Percentiles rank a stretch among this genome's conserved stretches.
These are phyloP conservation scores for Odontocolon sp. DNA, from an alignment of 2,888 invertebrate genomes.

Conservation along the genomic window DNA sequence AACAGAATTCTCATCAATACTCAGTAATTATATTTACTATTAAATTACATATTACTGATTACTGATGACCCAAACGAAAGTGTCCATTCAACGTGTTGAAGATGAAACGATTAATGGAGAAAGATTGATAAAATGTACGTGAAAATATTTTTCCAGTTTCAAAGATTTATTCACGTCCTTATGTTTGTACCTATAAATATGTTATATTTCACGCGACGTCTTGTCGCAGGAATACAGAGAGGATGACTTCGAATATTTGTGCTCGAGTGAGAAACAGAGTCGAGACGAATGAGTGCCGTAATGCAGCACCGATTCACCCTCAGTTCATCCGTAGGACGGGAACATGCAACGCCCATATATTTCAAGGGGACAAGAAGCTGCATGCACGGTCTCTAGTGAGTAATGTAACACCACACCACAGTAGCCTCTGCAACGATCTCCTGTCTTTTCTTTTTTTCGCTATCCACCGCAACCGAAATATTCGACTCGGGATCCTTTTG, in stretches of 20 bases:
- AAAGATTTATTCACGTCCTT: background rate
- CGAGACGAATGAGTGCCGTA: slow-evolving; percentile 5
- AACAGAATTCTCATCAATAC: too few relatives aligned
- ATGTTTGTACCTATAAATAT: slow-evolving; percentile 8
- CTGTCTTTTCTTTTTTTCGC: slow-evolving; percentile 42
- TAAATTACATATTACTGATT: background rate
- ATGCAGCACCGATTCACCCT: slow-evolving; percentile 49
- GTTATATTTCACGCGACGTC: background rate
- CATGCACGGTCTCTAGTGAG: slow-evolving; percentile 56
- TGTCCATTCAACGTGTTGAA: background rate
- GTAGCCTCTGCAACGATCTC: slow-evolving; percentile 22
- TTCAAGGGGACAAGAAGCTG: slow-evolving; percentile 51
- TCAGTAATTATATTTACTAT: too few relatives aligned
- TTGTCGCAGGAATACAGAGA: background rate
- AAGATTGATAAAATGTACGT: background rate
- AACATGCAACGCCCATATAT: slow-evolving; percentile 65
- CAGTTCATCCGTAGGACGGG: slow-evolving; percentile 62
- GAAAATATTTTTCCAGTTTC: background rate
- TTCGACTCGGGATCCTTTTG: slow-evolving; percentile 28
- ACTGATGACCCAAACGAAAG: too few relatives aligned
- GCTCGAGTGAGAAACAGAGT: background rate
- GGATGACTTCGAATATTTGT: slow-evolving; percentile 13
- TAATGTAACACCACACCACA: slow-evolving; percentile 62
- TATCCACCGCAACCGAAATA: slow-evolving; percentile 46
- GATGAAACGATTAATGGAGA: background rate